Evolutionary conservation across 2,113 vertebrate species (phyloP).

Genomic region (Chrysochloris asiatica): DNA sequence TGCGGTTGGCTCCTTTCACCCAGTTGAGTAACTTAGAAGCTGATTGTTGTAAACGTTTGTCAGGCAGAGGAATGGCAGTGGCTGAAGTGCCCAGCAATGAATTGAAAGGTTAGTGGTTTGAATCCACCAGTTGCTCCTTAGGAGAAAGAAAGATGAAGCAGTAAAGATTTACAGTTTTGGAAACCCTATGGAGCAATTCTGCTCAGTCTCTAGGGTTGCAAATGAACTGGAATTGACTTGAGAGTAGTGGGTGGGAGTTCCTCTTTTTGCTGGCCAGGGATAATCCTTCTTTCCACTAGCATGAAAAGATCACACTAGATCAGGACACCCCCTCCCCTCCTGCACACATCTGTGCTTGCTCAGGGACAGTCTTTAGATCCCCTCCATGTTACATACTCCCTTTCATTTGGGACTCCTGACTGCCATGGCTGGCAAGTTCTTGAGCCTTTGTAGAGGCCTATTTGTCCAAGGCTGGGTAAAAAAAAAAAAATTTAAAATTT

Average conservation of each 20-base stretch:
- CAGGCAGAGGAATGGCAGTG: neutral
- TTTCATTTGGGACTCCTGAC: neutral
- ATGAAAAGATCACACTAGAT: neutral
- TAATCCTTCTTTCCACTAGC: neutral
- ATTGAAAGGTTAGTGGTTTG: neutral
- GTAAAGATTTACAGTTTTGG: too few relatives aligned
- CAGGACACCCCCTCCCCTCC: neutral
- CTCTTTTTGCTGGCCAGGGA: neutral
- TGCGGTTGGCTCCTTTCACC: neutral
- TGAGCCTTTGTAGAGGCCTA: neutral
- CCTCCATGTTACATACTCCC: neutral
- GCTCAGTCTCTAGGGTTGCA: too few relatives aligned
- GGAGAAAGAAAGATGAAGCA: too few relatives aligned
- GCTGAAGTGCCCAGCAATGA: neutral
- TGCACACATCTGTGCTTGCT: neutral
- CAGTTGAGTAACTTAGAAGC: neutral
- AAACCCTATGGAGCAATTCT: too few relatives aligned
- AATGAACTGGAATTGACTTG: too few relatives aligned
- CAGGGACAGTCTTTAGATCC: accelerated
- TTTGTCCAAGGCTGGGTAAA: neutral
- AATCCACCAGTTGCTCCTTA: too few relatives aligned
- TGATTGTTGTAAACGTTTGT: neutral
- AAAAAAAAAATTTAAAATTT: too few relatives aligned
- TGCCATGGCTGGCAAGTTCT: neutral
- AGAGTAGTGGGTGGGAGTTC: neutral